Percentiles rank a stretch among this genome's conserved stretches.
phyloP scores from a whole-genome alignment of 2,888 invertebrate genomes.

The Apamea monoglypha region DNA sequence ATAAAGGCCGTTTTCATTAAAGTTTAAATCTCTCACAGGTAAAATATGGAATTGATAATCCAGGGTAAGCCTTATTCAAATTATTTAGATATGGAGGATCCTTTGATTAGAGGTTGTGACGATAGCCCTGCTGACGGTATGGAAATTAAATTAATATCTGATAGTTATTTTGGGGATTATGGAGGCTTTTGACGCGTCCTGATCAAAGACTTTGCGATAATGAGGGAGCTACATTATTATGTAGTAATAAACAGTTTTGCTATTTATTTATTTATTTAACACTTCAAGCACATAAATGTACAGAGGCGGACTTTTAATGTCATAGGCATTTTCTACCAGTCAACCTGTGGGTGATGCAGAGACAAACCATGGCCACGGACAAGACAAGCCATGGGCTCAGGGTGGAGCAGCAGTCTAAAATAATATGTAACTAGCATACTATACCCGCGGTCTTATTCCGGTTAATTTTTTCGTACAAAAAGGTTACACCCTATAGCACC shows the following conservation, averaged over 20 bases:
- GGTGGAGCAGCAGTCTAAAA: too few species aligned
- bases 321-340: background rate
- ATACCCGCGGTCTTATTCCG: too few species aligned
- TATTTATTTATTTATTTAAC: background rate
- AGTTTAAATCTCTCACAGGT: constrained; percentile 57
- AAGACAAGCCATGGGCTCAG: too few species aligned
- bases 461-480: too few species aligned
- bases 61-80: constrained; percentile 54
- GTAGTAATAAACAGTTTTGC: background rate
- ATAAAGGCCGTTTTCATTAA: constrained; percentile 51
- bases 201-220: constrained; percentile 55
- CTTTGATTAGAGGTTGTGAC: constrained; percentile 58
- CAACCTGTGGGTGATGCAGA: background rate
- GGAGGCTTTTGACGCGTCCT: constrained; percentile 34
- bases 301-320: background rate
- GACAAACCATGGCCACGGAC: too few species aligned
- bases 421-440: too few species aligned
- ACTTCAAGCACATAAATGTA: background rate
- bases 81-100: constrained; percentile 60
- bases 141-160: constrained; percentile 61
- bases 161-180: constrained; percentile 57
- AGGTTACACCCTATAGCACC: too few species aligned
- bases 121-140: constrained; percentile 36
- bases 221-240: constrained; percentile 31
- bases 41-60: constrained; percentile 66